phyloP scores from a whole-genome alignment of 2,113 vertebrate genomes.

The Dromaius novaehollandiae region DNA sequence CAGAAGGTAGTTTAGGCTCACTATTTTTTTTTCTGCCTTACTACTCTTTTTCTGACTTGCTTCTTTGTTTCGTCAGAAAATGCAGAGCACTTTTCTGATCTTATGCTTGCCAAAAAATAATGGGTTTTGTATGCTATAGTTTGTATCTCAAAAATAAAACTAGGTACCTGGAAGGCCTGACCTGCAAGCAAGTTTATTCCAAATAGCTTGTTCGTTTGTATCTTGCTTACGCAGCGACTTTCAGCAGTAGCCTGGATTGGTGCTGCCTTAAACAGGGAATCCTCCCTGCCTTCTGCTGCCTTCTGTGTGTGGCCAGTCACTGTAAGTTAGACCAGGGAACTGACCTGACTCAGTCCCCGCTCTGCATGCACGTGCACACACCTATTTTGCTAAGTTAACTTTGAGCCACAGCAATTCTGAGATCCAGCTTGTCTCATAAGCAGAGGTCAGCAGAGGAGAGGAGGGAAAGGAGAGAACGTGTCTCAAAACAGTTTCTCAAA shows the following conservation, averaged over 20 bases:
- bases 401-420: not conserved
- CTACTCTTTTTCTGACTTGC: not conserved
- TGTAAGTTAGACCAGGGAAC: fast-evolving
- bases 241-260: not conserved
- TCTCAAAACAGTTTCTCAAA: not conserved
- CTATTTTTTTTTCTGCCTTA: not conserved
- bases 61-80: not conserved
- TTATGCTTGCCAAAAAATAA: not conserved
- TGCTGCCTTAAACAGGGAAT: not conserved
- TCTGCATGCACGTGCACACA: not conserved
- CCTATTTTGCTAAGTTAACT: constrained; percentile 12
- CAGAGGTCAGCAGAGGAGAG: not conserved
- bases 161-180: not conserved
- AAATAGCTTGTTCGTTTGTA: not conserved
- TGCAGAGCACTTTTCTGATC: not conserved
- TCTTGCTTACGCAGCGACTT: not conserved
- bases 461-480: not conserved
- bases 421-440: not conserved
- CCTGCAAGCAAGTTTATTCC: not conserved
- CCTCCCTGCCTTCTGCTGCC: not conserved
- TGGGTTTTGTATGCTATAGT: not conserved
- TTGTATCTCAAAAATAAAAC: not conserved
- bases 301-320: not conserved
- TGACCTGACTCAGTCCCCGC: not conserved
- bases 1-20: not conserved